phyloP scores from a whole-genome alignment of 2,888 invertebrate genomes.

The Limnephilus marmoratus region DNA sequence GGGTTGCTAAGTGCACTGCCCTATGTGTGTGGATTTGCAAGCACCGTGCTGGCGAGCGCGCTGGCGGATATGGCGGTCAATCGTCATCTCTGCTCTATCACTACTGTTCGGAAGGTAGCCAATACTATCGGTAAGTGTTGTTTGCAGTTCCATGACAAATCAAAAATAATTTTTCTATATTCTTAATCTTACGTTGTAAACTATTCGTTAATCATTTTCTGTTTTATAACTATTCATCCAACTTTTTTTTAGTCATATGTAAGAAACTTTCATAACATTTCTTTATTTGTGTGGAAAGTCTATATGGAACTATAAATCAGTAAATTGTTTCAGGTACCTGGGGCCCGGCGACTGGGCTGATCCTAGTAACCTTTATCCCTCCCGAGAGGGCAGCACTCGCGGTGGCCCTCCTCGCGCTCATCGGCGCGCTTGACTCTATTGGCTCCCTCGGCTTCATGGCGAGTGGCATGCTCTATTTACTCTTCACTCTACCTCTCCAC shows the following conservation, averaged over 20 bases:
- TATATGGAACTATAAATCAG: neutral
- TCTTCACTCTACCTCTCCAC: no score
- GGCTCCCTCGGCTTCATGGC: slow-evolving; percentile 83
- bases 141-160: neutral
- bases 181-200: no score
- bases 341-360: slow-evolving; percentile 80
- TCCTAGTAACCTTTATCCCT: slow-evolving; percentile 76
- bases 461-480: no score
- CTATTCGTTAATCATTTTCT: no score
- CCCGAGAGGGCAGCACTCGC: slow-evolving; percentile 70
- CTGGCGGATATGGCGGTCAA: slow-evolving; percentile 50
- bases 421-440: slow-evolving; percentile 82
- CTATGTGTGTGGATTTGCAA: slow-evolving; percentile 84
- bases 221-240: no score
- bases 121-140: slow-evolving; percentile 54
- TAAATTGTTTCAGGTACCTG: slow-evolving; percentile 74
- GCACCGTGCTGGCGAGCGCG: slow-evolving; percentile 67
- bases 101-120: slow-evolving; percentile 50
- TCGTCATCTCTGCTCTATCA: slow-evolving; percentile 27
- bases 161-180: no score
- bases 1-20: slow-evolving; percentile 84
- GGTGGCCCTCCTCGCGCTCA: slow-evolving; percentile 79
- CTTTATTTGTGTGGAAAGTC: neutral
- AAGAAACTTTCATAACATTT: neutral
- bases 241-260: no score